Evolutionary conservation across 35 echinoderm and acorn worm genomes (phyloP), one percentile per base, ranked within the genome.

Genomic region (Holothuria glaberrima): DNA sequence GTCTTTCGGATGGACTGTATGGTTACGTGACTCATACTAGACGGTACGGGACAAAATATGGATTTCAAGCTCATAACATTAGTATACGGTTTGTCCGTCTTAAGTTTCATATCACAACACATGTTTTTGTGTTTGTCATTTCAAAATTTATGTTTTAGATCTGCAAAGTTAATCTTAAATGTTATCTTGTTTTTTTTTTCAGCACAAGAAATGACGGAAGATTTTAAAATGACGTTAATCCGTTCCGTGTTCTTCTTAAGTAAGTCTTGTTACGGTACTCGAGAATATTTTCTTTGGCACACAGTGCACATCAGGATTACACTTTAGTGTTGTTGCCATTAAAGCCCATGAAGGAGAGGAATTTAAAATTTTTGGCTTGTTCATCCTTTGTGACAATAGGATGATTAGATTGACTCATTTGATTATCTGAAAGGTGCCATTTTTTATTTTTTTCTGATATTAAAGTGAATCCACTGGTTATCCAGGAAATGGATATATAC

Each of bases 121-220:
- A 59, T 13, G 58, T 59, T 59, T 21, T 13, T 13, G 58, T n/a
- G n/a, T n/a, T n/a, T n/a, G 58, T 59, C 12, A 21, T 59, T 59
- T 59, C 58, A 59, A 59, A 12, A 12, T 13, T 59, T 59, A 13
- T 59, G 58, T 59, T 59, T 59, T 59, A 59, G 58, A 59, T 21
- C 58, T 59, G 21, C 12, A 59, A 59, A 12, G 58, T 59, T 59
- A 59, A 59, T 21, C 21, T 13, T 59, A 13, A 59, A 59, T 59
- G 21, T 59, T 59, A 59, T 59, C 58, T 59, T 64, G 13, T 64
- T 64, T 64, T 64, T 64, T 64, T 14, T 64, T 64, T 64, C 60
- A 64, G 60, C 60, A 27, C 26, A 3, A 64, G 13, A 64, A 64
- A 64, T 64, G 60, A 64, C 60, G 19, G 60, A 64, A 64, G 60